Evolutionary conservation across 2,797 vertebrate genomes (phyloP).

Genomic region (Melanotaenia trifasciata): DNA sequence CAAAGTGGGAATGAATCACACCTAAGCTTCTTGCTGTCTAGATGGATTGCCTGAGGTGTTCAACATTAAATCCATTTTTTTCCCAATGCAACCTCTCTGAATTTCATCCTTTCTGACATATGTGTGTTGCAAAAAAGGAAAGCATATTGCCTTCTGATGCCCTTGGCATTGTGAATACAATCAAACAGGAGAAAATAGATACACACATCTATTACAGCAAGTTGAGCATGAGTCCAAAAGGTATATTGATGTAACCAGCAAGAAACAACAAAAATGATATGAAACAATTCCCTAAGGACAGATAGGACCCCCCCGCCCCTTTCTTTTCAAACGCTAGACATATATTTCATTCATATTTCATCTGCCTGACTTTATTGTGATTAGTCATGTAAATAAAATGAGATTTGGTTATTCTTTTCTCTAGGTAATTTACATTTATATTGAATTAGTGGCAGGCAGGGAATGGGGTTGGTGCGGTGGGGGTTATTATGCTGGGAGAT

Average conservation of each 20-base stretch:
- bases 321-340: constrained; percentile 57
- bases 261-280: constrained; percentile 70
- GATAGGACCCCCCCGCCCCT: not conserved
- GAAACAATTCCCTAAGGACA: constrained; percentile 65
- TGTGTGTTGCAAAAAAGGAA: constrained; percentile 53
- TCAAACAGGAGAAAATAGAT: constrained; percentile 55
- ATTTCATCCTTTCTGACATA: constrained; percentile 58
- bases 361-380: constrained; percentile 82
- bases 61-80: constrained; percentile 37
- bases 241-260: constrained; percentile 70
- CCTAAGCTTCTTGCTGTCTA: constrained; percentile 52
- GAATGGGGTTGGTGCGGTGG: constrained; percentile 36
- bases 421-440: constrained; percentile 88
- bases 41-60: constrained; percentile 55
- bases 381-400: constrained; percentile 88
- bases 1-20: constrained; percentile 62
- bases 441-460: constrained; percentile 85
- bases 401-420: constrained; percentile 85
- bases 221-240: constrained; percentile 61
- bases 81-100: constrained; percentile 26
- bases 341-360: constrained; percentile 83
- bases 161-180: constrained; percentile 71
- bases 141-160: constrained; percentile 69
- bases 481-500: constrained; percentile 83
- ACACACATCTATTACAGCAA: constrained; percentile 68